Base-by-base conservation (phyloP, 2,888 invertebrate species). In the Cacoxenus indagator region DNA sequence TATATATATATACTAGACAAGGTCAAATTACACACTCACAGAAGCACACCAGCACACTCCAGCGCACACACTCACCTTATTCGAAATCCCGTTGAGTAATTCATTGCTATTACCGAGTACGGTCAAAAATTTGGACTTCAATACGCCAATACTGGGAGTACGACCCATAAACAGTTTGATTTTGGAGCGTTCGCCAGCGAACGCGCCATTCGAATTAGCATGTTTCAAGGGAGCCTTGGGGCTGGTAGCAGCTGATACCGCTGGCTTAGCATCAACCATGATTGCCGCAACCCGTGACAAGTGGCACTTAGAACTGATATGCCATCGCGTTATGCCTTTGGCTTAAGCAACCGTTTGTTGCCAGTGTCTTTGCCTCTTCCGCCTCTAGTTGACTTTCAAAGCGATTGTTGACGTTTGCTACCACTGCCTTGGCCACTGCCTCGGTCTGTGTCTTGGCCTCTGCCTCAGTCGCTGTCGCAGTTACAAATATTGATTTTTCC, bases 61-160 rank as follows among this genome's bases (percentile, higher is more conserved):
- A 19, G 14, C 55, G 26, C n/a, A 37, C 14, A 6, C 37, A 76
- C 83, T 75, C 81, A 89, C 89, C 88, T 88, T 89, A 78, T 89
- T 89, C 29, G 89, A 89, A 76, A 89, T 87, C 51, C 88, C 90
- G 72, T 87, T 89, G 68, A 90, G 83, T 67, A 90, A 81, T 76
- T 90, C 90, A 71, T 89, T 90, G 75, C 90, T 89, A 72, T 88
- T 89, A 54, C 89, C 90, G 64, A 90, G 82, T 67, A 90, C 89
- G 2, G 89, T 88, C 65, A 89, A 77, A 73, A 89, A 87, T 75
- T 89, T 88, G 27, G 89, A 87, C 74, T 88, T 89, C 27, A 90
- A 82, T 70, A 89, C 86, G 2, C 87, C 87, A 65, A 85, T 86
- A 70, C 88, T 88, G 26, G 89, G 89, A 59, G 87, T 86, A 2